Evolutionary conservation across 2,888 invertebrate species (phyloP), one percentile per base, ranked within the genome.

Genomic region (Poecilobothrus nobilitatus): DNA sequence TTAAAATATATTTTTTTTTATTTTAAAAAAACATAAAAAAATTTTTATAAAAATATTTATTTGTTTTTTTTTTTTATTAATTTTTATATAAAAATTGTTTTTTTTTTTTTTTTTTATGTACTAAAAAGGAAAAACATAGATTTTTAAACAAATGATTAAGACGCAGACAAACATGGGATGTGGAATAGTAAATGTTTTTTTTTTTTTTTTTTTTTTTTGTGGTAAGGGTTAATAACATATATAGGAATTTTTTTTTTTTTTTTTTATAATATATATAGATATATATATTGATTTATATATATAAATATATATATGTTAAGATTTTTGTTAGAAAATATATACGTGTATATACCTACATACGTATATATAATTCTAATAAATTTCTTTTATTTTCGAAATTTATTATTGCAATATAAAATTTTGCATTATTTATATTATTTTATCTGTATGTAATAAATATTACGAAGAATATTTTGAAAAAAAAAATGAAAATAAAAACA

Each of bases 81-180:
- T 70, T 22, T 67, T 65, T 61, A 44, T 41, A 66, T 63, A 67
- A 62, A 73, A 70, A 71, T 75, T 72, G 76, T 37, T 69, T 70
- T 69, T 71, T 63, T 71, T 73, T 70, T 73, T 71, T 72, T 71
- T 70, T 69, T 66, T 70, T 5, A 34, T 7, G 8, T 37, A 10
- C 37, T 37, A 37, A 37, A 71, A 74, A 70, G 74, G 79, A 79
- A 77, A 75, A 76, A 75, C 75, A 72, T 73, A 74, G 70, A 71
- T 72, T 72, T 78, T 78, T 79, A 86, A 84, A 87, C 88, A 88
- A 88, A 89, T 89, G 89, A 86, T 76, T 76, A 83, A 88, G 89
- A 90, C 90, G 89, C 87, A 90, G 89, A 90, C 89, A 90, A 87
- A 76, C 65, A 86, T 87, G 87, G 88, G 86, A 88, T 86, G 84